These are phyloP conservation scores for Trichechus manatus DNA, from an alignment of 2,113 vertebrate genomes.

Conservation along the genomic window DNA sequence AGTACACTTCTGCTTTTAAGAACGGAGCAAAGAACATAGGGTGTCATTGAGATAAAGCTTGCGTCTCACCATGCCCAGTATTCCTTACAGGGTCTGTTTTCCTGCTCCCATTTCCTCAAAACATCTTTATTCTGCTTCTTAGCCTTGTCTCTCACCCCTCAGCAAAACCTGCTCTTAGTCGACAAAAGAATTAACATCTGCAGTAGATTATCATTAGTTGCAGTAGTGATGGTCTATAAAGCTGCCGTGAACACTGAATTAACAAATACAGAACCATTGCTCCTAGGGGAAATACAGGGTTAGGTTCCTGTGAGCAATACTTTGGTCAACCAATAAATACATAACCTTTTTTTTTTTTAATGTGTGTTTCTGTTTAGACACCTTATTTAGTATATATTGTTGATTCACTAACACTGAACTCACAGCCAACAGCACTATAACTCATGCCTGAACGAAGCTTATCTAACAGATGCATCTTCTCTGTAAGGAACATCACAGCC, in stretches of 20 bases:
- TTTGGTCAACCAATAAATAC: neutral
- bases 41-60: neutral
- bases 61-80: neutral
- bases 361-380: neutral
- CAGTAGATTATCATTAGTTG: neutral
- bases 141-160: neutral
- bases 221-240: neutral
- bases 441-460: neutral
- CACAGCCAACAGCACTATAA: neutral
- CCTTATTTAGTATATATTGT: neutral
- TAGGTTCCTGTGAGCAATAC: neutral
- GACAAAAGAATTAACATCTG: neutral
- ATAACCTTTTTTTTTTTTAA: neutral
- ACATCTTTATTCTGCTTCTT: neutral
- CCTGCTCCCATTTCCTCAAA: neutral
- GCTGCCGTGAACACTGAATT: neutral
- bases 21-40: neutral
- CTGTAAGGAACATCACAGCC: neutral
- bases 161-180: neutral
- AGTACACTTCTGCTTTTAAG: neutral
- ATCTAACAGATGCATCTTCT: neutral
- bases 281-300: neutral
- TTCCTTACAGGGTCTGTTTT: neutral
- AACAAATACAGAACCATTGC: neutral
- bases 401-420: neutral